These are phyloP conservation scores for Necrosyrtes monachus DNA, from an alignment of 2,797 vertebrate genomes.

Conservation along the genomic window DNA sequence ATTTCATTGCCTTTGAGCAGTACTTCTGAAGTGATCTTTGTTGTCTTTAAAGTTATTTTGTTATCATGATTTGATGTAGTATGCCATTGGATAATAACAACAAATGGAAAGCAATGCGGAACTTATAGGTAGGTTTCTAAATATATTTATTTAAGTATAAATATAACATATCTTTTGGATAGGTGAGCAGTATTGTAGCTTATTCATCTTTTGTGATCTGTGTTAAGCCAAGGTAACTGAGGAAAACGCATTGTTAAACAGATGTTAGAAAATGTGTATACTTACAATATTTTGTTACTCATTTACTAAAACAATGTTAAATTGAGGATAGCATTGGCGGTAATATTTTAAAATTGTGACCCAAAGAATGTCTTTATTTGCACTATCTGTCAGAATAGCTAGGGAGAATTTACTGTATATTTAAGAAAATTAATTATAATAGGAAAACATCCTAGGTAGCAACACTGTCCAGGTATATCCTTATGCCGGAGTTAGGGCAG, in stretches of 20 bases:
- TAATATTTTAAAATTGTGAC: constrained; percentile 69
- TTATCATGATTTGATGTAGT: constrained; percentile 39
- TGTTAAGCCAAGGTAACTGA: constrained; percentile 40
- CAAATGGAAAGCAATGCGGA: constrained; percentile 34
- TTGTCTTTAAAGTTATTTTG: constrained; percentile 58
- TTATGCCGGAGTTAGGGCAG: constrained; percentile 26
- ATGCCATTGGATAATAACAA: constrained; percentile 38
- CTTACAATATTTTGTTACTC: constrained; percentile 71
- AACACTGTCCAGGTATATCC: constrained; percentile 58
- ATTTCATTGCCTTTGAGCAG: constrained; percentile 58
- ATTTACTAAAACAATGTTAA: constrained; percentile 52
- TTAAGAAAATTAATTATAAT: constrained; percentile 64
- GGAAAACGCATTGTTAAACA: constrained; percentile 16
- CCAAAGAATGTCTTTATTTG: constrained; percentile 85
- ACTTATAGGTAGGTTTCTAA: constrained; percentile 55
- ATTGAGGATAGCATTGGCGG: constrained; percentile 7
- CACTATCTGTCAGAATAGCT: constrained; percentile 75
- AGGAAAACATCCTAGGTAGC: constrained; percentile 60
- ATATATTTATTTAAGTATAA: constrained; percentile 73
- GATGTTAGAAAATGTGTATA: constrained; percentile 55
- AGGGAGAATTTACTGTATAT: constrained; percentile 74
- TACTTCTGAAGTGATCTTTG: constrained; percentile 47
- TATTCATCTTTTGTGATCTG: constrained; percentile 56
- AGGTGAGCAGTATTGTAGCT: constrained; percentile 46
- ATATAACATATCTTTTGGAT: constrained; percentile 59